Evolutionary conservation across 1,140 invertebrate genomes (phyloP), one percentile per base, ranked within the genome.

Genomic region (Microplitis demolitor): DNA sequence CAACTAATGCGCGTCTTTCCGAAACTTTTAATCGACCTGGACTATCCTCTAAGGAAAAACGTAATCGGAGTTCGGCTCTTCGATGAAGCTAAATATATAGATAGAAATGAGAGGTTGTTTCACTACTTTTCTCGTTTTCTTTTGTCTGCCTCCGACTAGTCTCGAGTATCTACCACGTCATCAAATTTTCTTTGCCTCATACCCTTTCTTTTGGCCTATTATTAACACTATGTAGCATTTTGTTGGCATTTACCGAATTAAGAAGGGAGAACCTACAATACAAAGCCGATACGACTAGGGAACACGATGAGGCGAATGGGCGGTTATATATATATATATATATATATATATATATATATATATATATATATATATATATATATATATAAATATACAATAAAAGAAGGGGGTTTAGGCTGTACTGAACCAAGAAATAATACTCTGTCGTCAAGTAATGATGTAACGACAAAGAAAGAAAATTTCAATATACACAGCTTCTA

Each of bases 181-280:
- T 67, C 53, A 58, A 70, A 45, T 50, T 35, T 60, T 9, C 14
- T 45, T 34, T 35, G 16, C 39, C 51, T 9, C 60, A 24, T 24
- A 53, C 39, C 31, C 35, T 64, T 14, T 13, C 31, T 9, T 66
- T 11, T n/a, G 45, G 37, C 34, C 74, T 66, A 76, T 76, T 70
- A 71, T 54, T 45, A 39, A 68, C 56, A 51, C 56, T 76, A 35
- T 74, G 68, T 73, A 76, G 62, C 63, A 73, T 73, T 76, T 76
- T 71, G 74, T 68, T 76, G 68, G 74, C 74, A 76, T 73, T 76
- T 71, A 76, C 71, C 63, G 73, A 73, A 76, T 73, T 76, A 76
- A 76, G 54, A 45, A 63, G 73, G 39, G 69, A 45, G 69, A 58
- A 51, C 39, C 39, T 45, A 45, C 45, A 54, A 63, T 31, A 74